Conservation (phyloP, 2,113 vertebrate species). For the Gasterosteus aculeatus region DNA sequence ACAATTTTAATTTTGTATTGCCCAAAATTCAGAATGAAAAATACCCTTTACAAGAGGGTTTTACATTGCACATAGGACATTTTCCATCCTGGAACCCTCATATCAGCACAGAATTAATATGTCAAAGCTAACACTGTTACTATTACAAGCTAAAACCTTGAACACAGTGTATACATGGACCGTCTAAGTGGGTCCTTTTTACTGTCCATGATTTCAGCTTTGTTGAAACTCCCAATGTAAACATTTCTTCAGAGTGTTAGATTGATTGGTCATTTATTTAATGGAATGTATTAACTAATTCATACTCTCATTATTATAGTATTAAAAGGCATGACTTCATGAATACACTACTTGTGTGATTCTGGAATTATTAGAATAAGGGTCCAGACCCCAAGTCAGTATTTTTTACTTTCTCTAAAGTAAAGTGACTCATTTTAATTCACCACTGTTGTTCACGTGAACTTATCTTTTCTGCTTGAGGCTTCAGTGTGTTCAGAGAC, state of each 20-base stretch:
- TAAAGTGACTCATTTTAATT: neutral
- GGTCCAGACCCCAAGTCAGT: neutral
- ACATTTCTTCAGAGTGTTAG: neutral
- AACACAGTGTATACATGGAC: neutral
- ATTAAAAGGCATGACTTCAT: constrained; percentile 1
- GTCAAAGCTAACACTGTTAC: neutral
- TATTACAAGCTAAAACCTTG: neutral
- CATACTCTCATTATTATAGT: neutral
- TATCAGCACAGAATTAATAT: too few relatives aligned
- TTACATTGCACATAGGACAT: too few relatives aligned
- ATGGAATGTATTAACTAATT: neutral
- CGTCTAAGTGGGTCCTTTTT: neutral
- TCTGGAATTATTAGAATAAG: too few relatives aligned
- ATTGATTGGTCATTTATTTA: neutral
- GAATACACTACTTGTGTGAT: neutral
- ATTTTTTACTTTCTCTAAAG: neutral
- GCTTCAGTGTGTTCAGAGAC: constrained; percentile 29
- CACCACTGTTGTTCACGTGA: constrained; percentile 26
- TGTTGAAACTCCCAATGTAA: neutral
- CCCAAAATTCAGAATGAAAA: too few relatives aligned
- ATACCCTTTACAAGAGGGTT: too few relatives aligned
- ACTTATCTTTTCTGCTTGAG: constrained; percentile 1
- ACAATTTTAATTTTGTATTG: too few relatives aligned
- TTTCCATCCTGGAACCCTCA: too few relatives aligned
- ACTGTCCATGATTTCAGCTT: neutral